These are phyloP conservation scores for Marisa cornuarietis DNA, from an alignment of 1,140 invertebrate species.

Conservation along the genomic window DNA sequence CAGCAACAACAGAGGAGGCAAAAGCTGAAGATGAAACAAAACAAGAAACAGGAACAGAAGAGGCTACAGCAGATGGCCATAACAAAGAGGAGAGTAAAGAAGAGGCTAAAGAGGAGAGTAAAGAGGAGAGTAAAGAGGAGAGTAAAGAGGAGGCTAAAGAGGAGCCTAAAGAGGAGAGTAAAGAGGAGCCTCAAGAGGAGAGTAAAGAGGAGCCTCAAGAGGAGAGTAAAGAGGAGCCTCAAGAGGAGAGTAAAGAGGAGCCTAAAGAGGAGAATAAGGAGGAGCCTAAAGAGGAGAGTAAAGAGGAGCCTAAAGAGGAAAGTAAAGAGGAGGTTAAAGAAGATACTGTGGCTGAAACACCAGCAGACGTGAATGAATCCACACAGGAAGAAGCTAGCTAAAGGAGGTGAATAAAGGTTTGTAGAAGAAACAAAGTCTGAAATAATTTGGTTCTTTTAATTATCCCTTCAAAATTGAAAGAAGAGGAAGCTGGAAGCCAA, in stretches of 20 bases:
- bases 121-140: not conserved
- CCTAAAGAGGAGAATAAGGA: not conserved
- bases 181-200: not conserved
- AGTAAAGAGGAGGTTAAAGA: not conserved
- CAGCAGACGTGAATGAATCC: not conserved
- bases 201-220: not conserved
- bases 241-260: not conserved
- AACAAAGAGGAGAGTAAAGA: too few relatives aligned
- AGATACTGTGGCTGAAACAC: not conserved
- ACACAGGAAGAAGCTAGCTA: not conserved
- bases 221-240: not conserved
- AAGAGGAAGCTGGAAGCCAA: too few relatives aligned
- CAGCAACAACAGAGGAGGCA: slow-evolving; percentile 7
- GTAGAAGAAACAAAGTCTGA: too few relatives aligned
- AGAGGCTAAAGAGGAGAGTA: not conserved
- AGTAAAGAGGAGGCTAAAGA: not conserved
- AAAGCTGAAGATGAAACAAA: not conserved
- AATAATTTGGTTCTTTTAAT: too few relatives aligned
- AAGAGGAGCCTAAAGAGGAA: not conserved
- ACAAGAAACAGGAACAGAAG: not conserved
- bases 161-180: not conserved
- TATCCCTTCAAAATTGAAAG: too few relatives aligned
- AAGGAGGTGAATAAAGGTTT: too few relatives aligned
- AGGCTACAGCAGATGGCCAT: not conserved
- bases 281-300: not conserved